Evolutionary conservation across 2,888 invertebrate genomes (phyloP), one percentile per base, ranked within the genome.

Genomic region (Andrena trimmerana): DNA sequence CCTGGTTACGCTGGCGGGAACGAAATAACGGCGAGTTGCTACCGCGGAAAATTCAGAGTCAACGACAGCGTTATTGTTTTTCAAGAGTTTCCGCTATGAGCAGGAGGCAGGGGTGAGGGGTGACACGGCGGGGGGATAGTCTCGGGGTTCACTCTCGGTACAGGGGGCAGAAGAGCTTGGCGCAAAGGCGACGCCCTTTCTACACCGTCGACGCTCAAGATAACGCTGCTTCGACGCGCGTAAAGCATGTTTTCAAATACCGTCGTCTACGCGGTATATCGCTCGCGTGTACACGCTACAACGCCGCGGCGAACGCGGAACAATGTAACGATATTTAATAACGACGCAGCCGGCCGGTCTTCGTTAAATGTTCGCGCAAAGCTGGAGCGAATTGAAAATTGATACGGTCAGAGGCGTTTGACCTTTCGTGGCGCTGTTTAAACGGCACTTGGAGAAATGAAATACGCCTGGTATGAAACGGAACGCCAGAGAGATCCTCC

Each of bases 51-150:
- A 92, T 90, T 91, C 87, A 87, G 84, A 90, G 88, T 89, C 90
- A 88, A 89, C 89, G 86, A 83, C 78, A 82, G 73, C 85, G 84
- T 90, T 90, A 92, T 90, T 90, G 90, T 90, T 91, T 90, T 84
- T 88, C 86, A 80, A 90, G 85, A 81, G 87, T 86, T 86, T 76
- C 85, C 74, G 86, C 65, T 24, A 71, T 59, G 68, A 76, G 63
- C 52, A 42, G 13, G 42, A 16, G 42, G 71, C 31, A 57, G 13
- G 20, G 24, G 33, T 8, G 52, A 7, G 36, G 16, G 20, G 36
- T 16, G 13, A 16, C 8, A 50, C 1, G 29, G 13, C 2, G n/a
- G n/a, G n/a, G 36, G 0, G 20, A 16, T 31, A 24, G 10, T 57
- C 36, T 6, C 27, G 36, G 63, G 42, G 29, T 33, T 60, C 16